A percentile compares a stretch with the other conserved stretches of the same genome.
Conservation (phyloP, 2,113 vertebrate genomes). For the Erythrolamprus reginae region DNA sequence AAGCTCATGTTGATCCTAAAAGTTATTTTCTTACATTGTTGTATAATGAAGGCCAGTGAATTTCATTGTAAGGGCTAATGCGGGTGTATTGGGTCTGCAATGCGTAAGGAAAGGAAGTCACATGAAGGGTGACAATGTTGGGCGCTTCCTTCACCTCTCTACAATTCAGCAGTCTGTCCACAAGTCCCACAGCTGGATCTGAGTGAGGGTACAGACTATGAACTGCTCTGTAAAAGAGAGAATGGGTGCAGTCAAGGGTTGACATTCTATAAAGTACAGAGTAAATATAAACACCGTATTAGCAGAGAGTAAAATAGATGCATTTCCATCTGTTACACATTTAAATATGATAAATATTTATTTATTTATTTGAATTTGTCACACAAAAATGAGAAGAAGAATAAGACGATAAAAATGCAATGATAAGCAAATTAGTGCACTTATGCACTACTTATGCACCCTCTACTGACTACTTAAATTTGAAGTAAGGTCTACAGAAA, state of each 20-base stretch:
- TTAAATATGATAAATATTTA: not conserved
- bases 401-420: too few relatives aligned
- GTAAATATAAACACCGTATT: not conserved
- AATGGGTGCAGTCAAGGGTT: constrained; percentile 18
- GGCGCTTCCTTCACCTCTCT: constrained; percentile 86
- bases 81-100: constrained; percentile 92
- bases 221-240: constrained; percentile 59
- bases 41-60: constrained; percentile 89
- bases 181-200: constrained; percentile 76
- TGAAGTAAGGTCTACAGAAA: too few relatives aligned
- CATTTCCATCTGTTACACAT: not conserved
- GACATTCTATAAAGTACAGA: not conserved
- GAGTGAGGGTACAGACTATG: constrained; percentile 70
- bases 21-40: constrained; percentile 76
- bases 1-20: constrained; percentile 14
- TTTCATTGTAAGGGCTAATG: constrained; percentile 94
- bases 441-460: too few relatives aligned
- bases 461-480: too few relatives aligned
- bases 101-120: constrained; percentile 93
- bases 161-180: constrained; percentile 91
- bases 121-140: constrained; percentile 92
- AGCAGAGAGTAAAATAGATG: not conserved
- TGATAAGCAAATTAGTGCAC: too few relatives aligned
- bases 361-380: too few relatives aligned
- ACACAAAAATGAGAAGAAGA: too few relatives aligned